A percentile compares a stretch with the other conserved stretches of the same genome.
phyloP scores from a whole-genome alignment of 35 echinoderm and acorn worm species.

The Nesometra sesokonis region DNA sequence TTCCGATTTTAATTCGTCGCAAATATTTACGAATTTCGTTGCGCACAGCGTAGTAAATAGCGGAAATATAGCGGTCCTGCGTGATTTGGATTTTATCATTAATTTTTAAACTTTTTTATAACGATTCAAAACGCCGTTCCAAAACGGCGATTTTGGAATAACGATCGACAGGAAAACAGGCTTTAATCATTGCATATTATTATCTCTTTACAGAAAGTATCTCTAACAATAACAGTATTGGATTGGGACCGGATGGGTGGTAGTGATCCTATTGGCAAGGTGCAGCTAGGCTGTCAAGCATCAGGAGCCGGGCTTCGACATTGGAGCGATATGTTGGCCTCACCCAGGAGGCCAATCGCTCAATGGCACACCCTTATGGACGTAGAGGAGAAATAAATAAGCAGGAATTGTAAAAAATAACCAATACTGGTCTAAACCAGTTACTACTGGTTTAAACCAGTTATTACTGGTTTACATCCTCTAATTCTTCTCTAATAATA shows the following conservation, averaged over 20 bases:
- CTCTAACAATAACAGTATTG: conserved; percentile 83
- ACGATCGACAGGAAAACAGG: too few species aligned
- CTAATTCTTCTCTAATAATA: neutral
- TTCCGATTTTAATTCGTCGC: too few species aligned
- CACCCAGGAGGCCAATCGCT: conserved; percentile 87
- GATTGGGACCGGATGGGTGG: conserved; percentile 96
- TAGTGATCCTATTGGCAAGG: conserved; percentile 93
- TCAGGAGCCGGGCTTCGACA: conserved; percentile 85
- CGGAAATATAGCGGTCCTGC: too few species aligned
- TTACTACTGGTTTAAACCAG: neutral
- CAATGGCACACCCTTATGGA: conserved; percentile 96
- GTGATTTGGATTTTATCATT: too few species aligned
- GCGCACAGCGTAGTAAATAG: too few species aligned
- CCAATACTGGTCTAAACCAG: neutral
- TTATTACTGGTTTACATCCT: too few species aligned
- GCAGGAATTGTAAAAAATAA: neutral
- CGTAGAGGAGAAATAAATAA: conserved; percentile 37
- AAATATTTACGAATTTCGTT: too few species aligned
- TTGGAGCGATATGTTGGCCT: conserved; percentile 99
- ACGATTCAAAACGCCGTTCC: too few species aligned
- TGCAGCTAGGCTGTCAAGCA: conserved; percentile 91
- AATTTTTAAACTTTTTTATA: too few species aligned
- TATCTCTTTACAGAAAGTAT: conserved; percentile 90
- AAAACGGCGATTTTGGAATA: too few species aligned
- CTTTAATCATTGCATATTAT: too few species aligned